Base-by-base conservation (phyloP, 1,140 invertebrate genomes). In the Drosophila bocki region DNA sequence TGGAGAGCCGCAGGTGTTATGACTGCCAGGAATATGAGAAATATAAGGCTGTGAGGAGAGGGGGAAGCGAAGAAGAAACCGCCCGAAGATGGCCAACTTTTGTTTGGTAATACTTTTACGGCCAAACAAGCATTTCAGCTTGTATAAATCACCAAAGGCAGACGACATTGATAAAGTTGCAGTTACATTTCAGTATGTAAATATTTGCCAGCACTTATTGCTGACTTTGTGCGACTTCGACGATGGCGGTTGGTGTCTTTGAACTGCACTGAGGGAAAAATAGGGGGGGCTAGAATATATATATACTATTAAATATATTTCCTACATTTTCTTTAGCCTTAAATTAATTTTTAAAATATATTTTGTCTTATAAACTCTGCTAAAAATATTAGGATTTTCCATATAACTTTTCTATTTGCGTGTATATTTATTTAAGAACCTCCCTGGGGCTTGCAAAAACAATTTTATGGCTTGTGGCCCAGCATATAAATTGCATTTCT, bases 161-260 rank as follows among this genome's bases (percentile, higher is more conserved):
- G 85, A 84, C 86, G 86, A 88, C 85, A 90, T 90, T 90, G 85
- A 88, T 88, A 88, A 90, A 90, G 85, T 76, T 90, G 85, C 85
- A 90, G 85, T 85, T 88, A 85, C 85, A 85, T 90, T 90, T 90
- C 70, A 71, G 78, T 79, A 90, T 90, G 85, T 90, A 90, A 90
- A 90, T 90, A 90, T 90, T 90, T 90, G 81, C 85, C 71, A 63
- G 82, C 75, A 82, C 82, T 88, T 88, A 88, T 85, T 85, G 85
- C 86, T 79, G 68, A 63, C 67, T 83, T 67, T 65, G 54, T 47
- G 35, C 53, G 41, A 39, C 9, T 45, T 68, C 65, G 13, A 44
- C 37, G 11, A 29, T 41, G 48, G 48, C 9, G 26, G 22, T 5
- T 50, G 17, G 44, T 35, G 29, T 54, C 67, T 44, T 67, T 54